These are phyloP conservation scores for Campylomormyrus numenius DNA, from an alignment of 2,113 vertebrate genomes.

Conservation along the genomic window DNA sequence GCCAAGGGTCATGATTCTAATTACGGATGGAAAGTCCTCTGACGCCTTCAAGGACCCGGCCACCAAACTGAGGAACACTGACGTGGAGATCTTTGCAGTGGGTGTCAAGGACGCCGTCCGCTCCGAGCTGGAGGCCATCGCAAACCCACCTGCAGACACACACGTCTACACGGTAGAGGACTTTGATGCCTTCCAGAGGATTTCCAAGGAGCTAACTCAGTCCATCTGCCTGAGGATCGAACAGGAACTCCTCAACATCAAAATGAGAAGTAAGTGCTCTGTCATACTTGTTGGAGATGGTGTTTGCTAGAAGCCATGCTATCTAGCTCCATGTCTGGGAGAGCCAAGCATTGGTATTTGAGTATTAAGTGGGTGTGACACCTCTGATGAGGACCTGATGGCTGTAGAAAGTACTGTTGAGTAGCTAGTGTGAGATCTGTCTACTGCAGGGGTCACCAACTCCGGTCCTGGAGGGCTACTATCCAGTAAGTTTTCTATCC, in stretches of 20 bases:
- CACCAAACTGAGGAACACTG: constrained; percentile 76
- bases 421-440: not conserved
- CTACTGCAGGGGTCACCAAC: not conserved
- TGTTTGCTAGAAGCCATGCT: not conserved
- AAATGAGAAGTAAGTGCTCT: constrained; percentile 77
- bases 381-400: not conserved
- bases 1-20: constrained; percentile 96
- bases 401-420: not conserved
- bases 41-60: constrained; percentile 92
- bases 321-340: not conserved
- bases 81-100: constrained; percentile 96
- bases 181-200: constrained; percentile 96
- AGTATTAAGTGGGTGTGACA: not conserved
- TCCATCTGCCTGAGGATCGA: constrained; percentile 95
- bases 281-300: not conserved
- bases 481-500: too few relatives aligned
- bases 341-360: not conserved
- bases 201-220: constrained; percentile 93
- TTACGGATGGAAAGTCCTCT: constrained; percentile 95
- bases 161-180: constrained; percentile 97
- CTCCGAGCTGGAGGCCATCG: constrained; percentile 88
- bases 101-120: constrained; percentile 95
- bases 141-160: constrained; percentile 78
- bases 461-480: too few relatives aligned
- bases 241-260: constrained; percentile 88